Evolutionary conservation across 2,113 vertebrate species (phyloP), one percentile per base, ranked within the genome.

Genomic region (Motacilla tschutschensis): DNA sequence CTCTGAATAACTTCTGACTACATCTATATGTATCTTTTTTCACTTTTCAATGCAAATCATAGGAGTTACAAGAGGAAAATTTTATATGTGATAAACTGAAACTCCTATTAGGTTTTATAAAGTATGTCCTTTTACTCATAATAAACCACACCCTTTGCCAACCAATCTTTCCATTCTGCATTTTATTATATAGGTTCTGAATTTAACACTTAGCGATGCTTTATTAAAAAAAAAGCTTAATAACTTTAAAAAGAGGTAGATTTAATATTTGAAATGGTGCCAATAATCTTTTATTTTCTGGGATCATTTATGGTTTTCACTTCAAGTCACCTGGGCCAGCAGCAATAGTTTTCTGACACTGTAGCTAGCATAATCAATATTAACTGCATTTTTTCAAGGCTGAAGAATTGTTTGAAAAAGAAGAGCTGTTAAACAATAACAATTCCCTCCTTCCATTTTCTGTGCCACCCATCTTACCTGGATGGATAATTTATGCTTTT

Each of bases 251-350:
- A 81, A 92, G 36, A 83, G 8, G 16, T 66, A 89, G 17, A 33
- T 24, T 75, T 81, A 50, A 85, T 77, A n/a, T 87, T 71, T 82
- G 43, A 93, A 62, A 48, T n/a, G 19, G 9, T 89, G 54, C 14
- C 77, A 95, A 69, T 53, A 91, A 47, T 58, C 16, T 87, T 64
- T 53, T 64, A 26, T 88, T 93, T 91, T 92, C 73, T 90, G 40
- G 41, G 58, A 47, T 57, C 6, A 7, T 66, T 77, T 80, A 31
- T 8, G 2, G 0, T 59, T 25, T 71, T 17, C 4, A 10, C 6
- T 63, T 74, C 26, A 77, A 54, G 28, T 65, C 24, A 54, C 18
- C 24, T 50, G 20, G 14, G 4, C 35, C 7, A 70, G 9, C 18
- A 63, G 20, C 15, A 65, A 12, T 22, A 47, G 8, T 55, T 72